Evolutionary conservation across 2,797 vertebrate species (phyloP).

Genomic region (Cephalopachus bancanus): DNA sequence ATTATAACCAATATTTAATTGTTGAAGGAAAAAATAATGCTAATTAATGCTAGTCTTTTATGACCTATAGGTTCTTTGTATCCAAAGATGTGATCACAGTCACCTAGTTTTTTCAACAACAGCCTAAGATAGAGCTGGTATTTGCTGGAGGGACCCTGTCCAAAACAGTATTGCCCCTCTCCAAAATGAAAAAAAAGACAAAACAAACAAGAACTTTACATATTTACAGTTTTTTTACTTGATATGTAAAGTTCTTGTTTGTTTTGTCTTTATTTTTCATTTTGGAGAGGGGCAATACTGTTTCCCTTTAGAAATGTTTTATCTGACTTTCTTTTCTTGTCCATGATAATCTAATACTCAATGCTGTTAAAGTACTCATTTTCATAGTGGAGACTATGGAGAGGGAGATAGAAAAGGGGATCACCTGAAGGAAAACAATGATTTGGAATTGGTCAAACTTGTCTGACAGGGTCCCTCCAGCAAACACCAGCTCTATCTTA

Average conservation of each 20-base stretch:
- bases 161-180: too few relatives aligned
- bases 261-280: constrained; percentile 15
- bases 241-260: neutral
- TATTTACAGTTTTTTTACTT: constrained; percentile 50
- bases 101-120: neutral
- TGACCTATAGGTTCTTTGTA: neutral
- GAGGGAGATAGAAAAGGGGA: neutral
- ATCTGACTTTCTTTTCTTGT: constrained; percentile 51
- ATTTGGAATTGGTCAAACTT: neutral
- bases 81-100: neutral
- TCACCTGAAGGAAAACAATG: neutral
- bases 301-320: constrained; percentile 67
- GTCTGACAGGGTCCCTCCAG: neutral
- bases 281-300: constrained; percentile 6
- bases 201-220: too few relatives aligned
- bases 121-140: neutral
- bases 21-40: neutral
- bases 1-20: neutral
- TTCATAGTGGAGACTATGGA: neutral
- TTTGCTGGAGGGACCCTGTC: neutral
- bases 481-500: neutral
- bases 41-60: neutral
- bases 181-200: too few relatives aligned
- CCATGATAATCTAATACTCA: constrained; percentile 37
- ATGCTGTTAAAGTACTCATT: constrained; percentile 46